These are phyloP conservation scores for Mesochorus sp. DNA, from an alignment of 2,888 invertebrate genomes.

Conservation along the genomic window DNA sequence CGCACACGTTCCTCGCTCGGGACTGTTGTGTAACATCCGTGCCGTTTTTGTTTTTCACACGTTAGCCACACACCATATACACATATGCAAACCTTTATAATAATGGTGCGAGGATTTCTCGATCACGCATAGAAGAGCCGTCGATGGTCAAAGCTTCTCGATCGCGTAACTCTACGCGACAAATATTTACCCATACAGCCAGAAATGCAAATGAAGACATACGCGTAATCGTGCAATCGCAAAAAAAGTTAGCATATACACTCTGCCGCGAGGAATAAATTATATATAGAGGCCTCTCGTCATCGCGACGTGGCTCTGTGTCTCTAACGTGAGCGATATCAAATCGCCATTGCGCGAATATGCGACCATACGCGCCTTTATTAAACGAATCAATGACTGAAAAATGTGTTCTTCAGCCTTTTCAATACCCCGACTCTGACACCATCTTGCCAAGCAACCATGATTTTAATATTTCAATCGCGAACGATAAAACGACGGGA, in stretches of 20 bases:
- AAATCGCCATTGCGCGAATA: constrained; percentile 43
- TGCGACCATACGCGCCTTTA: constrained; percentile 53
- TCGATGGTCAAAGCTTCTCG: background rate
- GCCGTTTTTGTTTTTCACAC: constrained; percentile 35
- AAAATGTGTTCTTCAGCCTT: constrained; percentile 50
- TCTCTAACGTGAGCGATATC: constrained; percentile 35
- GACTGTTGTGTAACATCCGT: constrained; percentile 32
- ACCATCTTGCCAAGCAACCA: constrained; percentile 14
- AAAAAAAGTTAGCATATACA: background rate
- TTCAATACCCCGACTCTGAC: constrained; percentile 36
- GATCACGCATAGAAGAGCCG: constrained; percentile 24
- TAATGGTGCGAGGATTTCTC: constrained; percentile 5
- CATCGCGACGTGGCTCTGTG: background rate
- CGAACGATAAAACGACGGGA: constrained; percentile 48
- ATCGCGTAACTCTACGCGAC: constrained; percentile 39
- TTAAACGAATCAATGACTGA: constrained; percentile 34
- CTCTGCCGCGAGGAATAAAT: constrained; percentile 38
- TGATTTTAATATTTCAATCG: constrained; percentile 59
- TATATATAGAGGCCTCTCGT: background rate
- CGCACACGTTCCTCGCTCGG: background rate
- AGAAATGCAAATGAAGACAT: constrained; percentile 13
- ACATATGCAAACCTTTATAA: background rate
- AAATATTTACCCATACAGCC: background rate
- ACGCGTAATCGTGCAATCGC: constrained; percentile 30
- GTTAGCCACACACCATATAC: background rate